Conservation (phyloP, 2,888 invertebrate genomes). For the Amblyjoppa fuscipennis region DNA sequence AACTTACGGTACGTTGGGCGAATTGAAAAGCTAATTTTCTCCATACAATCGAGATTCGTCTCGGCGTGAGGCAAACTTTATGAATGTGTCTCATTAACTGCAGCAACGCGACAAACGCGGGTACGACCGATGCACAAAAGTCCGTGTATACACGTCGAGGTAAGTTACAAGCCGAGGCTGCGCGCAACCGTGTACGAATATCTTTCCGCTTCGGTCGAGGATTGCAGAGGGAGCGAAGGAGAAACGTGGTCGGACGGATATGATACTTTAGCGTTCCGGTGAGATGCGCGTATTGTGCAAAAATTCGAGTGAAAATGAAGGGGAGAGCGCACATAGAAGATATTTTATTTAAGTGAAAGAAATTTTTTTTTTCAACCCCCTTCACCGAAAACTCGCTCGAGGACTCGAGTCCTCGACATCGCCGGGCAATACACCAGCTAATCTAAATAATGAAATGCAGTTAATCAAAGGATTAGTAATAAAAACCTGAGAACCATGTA, state of each 20-base stretch:
- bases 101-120: slow-evolving; percentile 66
- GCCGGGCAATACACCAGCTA: slow-evolving; percentile 66
- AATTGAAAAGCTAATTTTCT: slow-evolving; percentile 84
- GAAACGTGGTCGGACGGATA: slow-evolving; percentile 21
- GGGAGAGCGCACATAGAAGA: neutral
- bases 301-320: neutral
- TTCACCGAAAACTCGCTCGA: slow-evolving; percentile 16
- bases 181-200: neutral
- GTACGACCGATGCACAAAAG: slow-evolving; percentile 13
- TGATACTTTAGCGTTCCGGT: slow-evolving; percentile 1
- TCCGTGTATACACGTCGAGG: slow-evolving; percentile 24
- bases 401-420: slow-evolving; percentile 45
- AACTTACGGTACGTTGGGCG: slow-evolving; percentile 64
- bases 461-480: slow-evolving; percentile 83
- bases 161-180: slow-evolving; percentile 31
- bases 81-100: slow-evolving; percentile 84
- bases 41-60: slow-evolving; percentile 82
- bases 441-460: slow-evolving; percentile 80
- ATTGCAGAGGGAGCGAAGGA: neutral
- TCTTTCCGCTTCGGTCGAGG: neutral
- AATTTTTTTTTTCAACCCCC: neutral
- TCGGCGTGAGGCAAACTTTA: slow-evolving; percentile 81
- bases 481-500: slow-evolving; percentile 78
- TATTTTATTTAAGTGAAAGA: neutral
- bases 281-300: slow-evolving; percentile 7